phyloP scores from a whole-genome alignment of 2,113 vertebrate species.

The Accipiter cooperii region DNA sequence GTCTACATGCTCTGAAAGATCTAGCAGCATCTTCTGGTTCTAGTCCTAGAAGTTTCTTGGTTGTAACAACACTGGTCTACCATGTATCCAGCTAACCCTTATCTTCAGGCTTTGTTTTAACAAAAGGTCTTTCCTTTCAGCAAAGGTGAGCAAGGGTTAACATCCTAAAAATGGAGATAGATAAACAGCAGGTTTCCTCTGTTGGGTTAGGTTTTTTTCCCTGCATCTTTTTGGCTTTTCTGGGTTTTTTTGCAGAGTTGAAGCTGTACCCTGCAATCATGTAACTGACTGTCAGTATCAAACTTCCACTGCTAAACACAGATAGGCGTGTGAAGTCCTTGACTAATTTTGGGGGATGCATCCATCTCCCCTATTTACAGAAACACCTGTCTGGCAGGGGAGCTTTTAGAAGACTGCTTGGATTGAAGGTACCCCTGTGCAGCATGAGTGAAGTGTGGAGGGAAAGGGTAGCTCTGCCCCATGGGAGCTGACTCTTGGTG shows the following conservation, averaged over 20 bases:
- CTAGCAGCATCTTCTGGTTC: not conserved
- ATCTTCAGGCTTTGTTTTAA: not conserved
- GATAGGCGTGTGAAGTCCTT: not conserved
- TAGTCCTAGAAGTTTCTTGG: not conserved
- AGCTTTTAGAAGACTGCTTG: not conserved
- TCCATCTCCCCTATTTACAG: not conserved
- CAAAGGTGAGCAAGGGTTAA: not conserved
- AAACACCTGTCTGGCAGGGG: rapidly evolving
- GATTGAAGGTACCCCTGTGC: not conserved
- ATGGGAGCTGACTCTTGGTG: rapidly evolving
- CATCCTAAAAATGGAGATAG: not conserved
- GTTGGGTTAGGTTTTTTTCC: not conserved
- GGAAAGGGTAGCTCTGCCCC: not conserved
- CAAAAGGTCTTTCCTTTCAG: not conserved
- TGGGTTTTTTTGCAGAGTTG: not conserved
- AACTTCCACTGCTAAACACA: not conserved
- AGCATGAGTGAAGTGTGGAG: rapidly evolving
- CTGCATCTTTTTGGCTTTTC: not conserved
- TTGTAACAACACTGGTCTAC: not conserved
- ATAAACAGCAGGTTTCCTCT: not conserved
- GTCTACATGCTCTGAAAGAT: not conserved
- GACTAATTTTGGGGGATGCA: not conserved
- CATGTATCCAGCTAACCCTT: not conserved
- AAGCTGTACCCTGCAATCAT: not conserved
- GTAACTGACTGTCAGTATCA: not conserved